phyloP scores from a whole-genome alignment of 2,113 vertebrate genomes.

The Pluvialis apricaria region DNA sequence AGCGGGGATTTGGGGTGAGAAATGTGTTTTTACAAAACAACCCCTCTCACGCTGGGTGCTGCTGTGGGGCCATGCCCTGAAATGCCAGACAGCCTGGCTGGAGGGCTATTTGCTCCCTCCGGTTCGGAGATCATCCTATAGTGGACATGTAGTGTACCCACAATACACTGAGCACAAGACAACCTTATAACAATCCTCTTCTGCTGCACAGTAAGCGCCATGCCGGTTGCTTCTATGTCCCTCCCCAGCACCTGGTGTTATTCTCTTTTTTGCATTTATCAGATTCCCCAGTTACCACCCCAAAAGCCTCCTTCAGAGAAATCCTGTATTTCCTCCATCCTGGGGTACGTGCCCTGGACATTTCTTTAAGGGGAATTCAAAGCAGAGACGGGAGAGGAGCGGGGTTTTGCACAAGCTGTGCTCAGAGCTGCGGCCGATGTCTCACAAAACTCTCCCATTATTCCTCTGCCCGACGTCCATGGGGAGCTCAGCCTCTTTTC shows the following conservation, averaged over 20 bases:
- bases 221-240: neutral
- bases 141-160: rapidly evolving
- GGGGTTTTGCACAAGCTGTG: no score
- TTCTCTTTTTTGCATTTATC: neutral
- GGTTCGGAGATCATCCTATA: neutral
- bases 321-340: neutral
- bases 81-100: rapidly evolving
- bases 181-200: no score
- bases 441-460: neutral
- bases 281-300: rapidly evolving
- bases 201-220: neutral
- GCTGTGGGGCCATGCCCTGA: neutral
- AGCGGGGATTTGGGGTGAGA: neutral
- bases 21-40: neutral
- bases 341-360: neutral
- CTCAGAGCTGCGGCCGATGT: neutral
- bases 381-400: neutral
- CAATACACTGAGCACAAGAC: neutral
- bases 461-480: neutral
- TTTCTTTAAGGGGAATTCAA: neutral
- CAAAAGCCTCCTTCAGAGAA: neutral
- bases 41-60: no score
- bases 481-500: neutral
- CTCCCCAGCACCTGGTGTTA: neutral
- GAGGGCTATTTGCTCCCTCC: neutral